Evolutionary conservation across 2,888 invertebrate species (phyloP).

Genomic region (Caenorhabditis becei): DNA sequence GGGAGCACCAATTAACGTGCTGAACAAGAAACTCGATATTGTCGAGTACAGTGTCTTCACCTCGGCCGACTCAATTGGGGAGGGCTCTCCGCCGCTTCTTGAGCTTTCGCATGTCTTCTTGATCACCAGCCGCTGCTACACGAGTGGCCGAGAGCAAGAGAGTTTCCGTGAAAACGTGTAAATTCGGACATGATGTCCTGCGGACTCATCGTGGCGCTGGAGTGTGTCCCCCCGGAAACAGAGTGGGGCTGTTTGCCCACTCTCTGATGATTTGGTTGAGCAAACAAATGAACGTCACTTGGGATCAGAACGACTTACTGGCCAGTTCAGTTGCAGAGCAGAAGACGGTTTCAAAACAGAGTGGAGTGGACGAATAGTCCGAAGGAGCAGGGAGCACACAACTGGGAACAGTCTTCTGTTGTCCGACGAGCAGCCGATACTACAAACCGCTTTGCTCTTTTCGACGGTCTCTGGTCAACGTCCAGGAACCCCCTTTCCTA

Average conservation of each 20-base stretch:
- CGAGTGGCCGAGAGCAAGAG: slow-evolving; percentile 4
- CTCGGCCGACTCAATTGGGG: slow-evolving; percentile 6
- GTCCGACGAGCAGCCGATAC: not conserved
- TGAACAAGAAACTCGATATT: slow-evolving; percentile 55
- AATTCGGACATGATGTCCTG: slow-evolving; percentile 43
- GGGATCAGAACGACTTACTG: slow-evolving; percentile 29
- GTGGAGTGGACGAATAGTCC: not conserved
- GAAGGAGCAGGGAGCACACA: slow-evolving; percentile 22
- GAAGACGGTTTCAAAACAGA: slow-evolving; percentile 16
- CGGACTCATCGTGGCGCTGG: slow-evolving; percentile 26
- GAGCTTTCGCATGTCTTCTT: slow-evolving; percentile 34
- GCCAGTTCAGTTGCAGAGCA: slow-evolving; percentile 12
- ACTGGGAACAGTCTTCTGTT: slow-evolving; percentile 2
- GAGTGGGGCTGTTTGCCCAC: slow-evolving; percentile 32
- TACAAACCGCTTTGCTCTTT: not conserved
- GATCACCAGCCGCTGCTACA: slow-evolving; percentile 22
- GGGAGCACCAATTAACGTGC: slow-evolving; percentile 52
- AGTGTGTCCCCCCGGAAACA: slow-evolving; percentile 49
- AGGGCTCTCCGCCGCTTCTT: slow-evolving; percentile 23
- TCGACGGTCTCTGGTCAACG: not conserved
- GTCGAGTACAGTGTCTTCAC: slow-evolving; percentile 14
- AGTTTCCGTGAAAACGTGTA: slow-evolving; percentile 49
- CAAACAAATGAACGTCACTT: slow-evolving; percentile 45
- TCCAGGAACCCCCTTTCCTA: not conserved
- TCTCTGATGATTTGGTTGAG: slow-evolving; percentile 27